These are phyloP conservation scores for Oscheius sp. DNA, from an alignment of 2,888 invertebrate genomes.

Conservation along the genomic window DNA sequence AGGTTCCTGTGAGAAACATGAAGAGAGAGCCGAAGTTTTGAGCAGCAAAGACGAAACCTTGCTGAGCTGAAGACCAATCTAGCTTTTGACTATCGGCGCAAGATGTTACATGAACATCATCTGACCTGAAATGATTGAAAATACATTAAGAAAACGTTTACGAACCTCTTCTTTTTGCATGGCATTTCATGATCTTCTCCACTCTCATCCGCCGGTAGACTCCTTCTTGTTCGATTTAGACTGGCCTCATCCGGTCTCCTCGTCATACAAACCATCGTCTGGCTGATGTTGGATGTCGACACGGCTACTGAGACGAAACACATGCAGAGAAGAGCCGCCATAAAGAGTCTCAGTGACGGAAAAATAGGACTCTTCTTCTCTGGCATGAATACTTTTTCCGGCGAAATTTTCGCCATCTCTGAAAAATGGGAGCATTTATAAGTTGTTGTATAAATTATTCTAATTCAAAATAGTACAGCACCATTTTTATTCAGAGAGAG, in stretches of 20 bases:
- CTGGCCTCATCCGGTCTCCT: constrained; percentile 34
- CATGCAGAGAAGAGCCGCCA: constrained; percentile 59
- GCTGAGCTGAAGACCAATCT: constrained; percentile 59
- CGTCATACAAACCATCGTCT: constrained; percentile 65
- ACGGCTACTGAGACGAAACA: constrained; percentile 63
- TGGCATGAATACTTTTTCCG: constrained; percentile 21
- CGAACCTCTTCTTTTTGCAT: constrained; percentile 17
- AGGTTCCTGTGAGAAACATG: constrained; percentile 64
- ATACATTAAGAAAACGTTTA: not conserved
- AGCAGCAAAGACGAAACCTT: constrained; percentile 67
- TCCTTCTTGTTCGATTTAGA: constrained; percentile 24
- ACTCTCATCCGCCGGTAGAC: not conserved
- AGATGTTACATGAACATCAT: constrained; percentile 50
- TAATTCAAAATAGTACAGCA: too few species aligned
- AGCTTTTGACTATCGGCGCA: constrained; percentile 55
- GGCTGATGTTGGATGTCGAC: constrained; percentile 49
- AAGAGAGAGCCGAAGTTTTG: constrained; percentile 67
- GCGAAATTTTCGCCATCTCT: constrained; percentile 31
- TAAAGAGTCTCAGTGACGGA: constrained; percentile 56
- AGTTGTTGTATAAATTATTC: too few species aligned
- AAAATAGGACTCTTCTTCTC: constrained; percentile 47
- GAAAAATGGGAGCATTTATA: not conserved
- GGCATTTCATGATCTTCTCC: not conserved
- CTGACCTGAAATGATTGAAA: not conserved
- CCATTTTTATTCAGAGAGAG: too few species aligned